Evolutionary conservation across 2,113 vertebrate species (phyloP).

Genomic region (Hippocampus barbouri): DNA sequence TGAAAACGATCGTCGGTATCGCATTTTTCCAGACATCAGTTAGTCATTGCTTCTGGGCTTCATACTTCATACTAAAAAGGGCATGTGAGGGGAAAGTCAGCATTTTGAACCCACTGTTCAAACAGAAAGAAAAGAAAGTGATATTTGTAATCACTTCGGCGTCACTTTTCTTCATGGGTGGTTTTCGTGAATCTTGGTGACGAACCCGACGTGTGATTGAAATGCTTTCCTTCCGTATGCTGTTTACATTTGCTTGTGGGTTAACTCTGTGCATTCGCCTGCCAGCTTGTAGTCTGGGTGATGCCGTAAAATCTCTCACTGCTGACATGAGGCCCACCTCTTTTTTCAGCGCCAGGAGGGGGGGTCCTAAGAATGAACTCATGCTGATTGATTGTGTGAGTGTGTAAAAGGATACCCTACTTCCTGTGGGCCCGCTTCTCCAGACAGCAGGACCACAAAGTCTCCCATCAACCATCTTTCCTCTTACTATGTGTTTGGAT

Average conservation of each 20-base stretch:
- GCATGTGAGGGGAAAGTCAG: background rate
- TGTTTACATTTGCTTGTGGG: slow-evolving; percentile 40
- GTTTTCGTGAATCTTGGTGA: background rate
- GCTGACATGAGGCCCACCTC: slow-evolving; percentile 25
- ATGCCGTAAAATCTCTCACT: slow-evolving; percentile 40
- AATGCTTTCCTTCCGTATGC: slow-evolving; percentile 16
- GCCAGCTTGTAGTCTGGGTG: slow-evolving; percentile 24
- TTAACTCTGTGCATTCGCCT: slow-evolving; percentile 20
- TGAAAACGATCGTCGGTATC: background rate
- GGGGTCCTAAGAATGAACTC: slow-evolving; percentile 68
- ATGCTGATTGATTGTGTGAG: slow-evolving; percentile 71
- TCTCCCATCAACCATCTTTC: slow-evolving; percentile 46
- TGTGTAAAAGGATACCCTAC: slow-evolving; percentile 72
- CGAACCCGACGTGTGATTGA: slow-evolving; percentile 16
- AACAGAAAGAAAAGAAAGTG: background rate
- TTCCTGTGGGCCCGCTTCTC: slow-evolving; percentile 66
- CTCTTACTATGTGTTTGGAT: slow-evolving; percentile 10
- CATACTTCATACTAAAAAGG: background rate
- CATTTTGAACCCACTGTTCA: background rate
- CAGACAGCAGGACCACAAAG: slow-evolving; percentile 59
- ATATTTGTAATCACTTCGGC: background rate
- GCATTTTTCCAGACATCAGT: too few species aligned
- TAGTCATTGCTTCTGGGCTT: background rate
- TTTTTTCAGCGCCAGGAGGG: slow-evolving; percentile 39
- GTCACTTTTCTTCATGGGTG: background rate